Evolutionary conservation across 2,888 invertebrate genomes (phyloP), one percentile per base, ranked within the genome.

Genomic region (Papilio gigon): DNA sequence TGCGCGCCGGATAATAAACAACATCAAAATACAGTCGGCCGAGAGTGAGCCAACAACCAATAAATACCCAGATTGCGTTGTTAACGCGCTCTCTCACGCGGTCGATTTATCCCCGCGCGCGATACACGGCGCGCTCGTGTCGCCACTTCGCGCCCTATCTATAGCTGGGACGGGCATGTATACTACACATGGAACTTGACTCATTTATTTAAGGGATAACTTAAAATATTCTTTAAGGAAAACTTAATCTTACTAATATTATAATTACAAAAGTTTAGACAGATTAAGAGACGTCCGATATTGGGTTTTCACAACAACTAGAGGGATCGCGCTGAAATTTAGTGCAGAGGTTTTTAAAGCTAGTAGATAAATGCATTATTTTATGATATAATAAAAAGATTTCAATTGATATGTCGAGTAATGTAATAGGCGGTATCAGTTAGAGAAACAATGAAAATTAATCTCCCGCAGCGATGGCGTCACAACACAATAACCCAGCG

Each of bases 11-110:
- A 75, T 81, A 75, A 84, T 85, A 86, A 86, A 85, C 76, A 77
- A 82, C 78, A 78, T 82, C 86, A 83, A 84, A 84, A 85, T 85
- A 85, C 84, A 84, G 84, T 79, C 84, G 84, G 84, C 84, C 82
- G 83, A 84, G 83, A 77, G 82, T 84, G 80, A 71, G 74, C 76
- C 78, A 82, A 81, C 81, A 80, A 76, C 76, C 80, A 76, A 82
- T 84, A 84, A 84, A 84, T 80, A 81, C 80, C 69, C 69, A 69
- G 65, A 69, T 69, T 65, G 66, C 70, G 65, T 63, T 70, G 70
- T 66, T 70, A 65, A 65, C 69, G 67, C 59, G 58, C 70, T 68
- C 65, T 60, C 67, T 56, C 65, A 42, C 59, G 65, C 69, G 61
- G 61, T 61, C 65, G 69, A 69, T 65, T 69, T 69, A 69, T 69